Conservation (phyloP, 2,113 vertebrate species). For the Tyrannus savana region DNA sequence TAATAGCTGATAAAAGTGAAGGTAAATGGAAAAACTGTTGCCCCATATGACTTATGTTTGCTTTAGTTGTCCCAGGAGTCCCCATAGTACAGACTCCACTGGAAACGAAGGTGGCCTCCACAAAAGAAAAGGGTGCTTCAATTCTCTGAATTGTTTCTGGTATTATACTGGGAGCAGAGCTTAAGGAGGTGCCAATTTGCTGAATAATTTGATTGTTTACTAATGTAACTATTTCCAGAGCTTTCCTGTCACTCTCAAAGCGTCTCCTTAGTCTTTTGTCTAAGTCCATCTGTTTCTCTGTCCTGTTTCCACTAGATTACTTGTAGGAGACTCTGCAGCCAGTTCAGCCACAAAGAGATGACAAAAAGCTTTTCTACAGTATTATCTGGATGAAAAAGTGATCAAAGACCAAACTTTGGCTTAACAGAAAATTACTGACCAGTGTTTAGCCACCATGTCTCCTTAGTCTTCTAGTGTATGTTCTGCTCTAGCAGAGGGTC, state of each 20-base stretch:
- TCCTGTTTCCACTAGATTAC: background rate
- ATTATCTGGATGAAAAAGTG: background rate
- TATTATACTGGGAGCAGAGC: background rate
- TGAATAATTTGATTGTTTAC: background rate
- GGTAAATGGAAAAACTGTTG: background rate
- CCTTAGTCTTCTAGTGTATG: background rate
- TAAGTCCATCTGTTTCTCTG: background rate
- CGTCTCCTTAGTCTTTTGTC: background rate
- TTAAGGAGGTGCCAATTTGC: background rate
- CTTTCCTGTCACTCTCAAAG: background rate
- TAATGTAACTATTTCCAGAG: background rate
- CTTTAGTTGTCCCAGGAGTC: background rate
- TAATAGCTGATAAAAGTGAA: background rate
- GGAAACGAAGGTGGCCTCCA: background rate
- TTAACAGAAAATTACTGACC: background rate
- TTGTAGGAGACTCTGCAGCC: background rate
- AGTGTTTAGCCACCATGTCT: background rate
- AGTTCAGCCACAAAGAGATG: background rate
- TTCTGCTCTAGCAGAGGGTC: background rate
- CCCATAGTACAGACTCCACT: background rate
- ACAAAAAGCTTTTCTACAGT: background rate
- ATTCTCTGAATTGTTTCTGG: background rate
- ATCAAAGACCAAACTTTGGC: background rate
- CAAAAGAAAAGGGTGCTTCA: background rate
- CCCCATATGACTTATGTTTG: background rate